Base-by-base conservation (phyloP, 2,797 vertebrate species). In the Enteromius viviparus region DNA sequence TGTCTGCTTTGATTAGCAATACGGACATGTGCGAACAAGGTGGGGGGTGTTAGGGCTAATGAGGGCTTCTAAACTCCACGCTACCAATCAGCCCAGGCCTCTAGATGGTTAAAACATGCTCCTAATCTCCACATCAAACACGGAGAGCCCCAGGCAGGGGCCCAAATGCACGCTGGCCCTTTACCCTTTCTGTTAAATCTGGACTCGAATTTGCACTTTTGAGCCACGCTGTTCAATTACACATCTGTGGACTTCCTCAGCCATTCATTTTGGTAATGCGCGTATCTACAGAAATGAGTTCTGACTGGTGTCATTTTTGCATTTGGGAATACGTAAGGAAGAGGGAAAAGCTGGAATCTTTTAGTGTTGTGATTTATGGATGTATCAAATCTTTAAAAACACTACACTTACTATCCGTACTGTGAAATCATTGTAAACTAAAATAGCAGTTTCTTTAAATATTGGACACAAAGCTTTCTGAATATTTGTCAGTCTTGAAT, bases 61-160 rank as follows among this genome's bases (percentile, higher is more conserved):
- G 77, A 65, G 75, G 86, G 84, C 82, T 42, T 47, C 83, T 86
- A 82, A 90, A 89, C 84, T 76, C 74, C 64, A 83, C 64, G 37
- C 83, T 77, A 66, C 68, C 55, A 77, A 76, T 80, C 58, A 65
- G 23, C 19, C 83, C 90, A 90, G 84, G 87, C 88, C 84, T 89
- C 85, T 86, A 84, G 64, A 78, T 86, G 89, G 87, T 90, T 87
- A 89, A 89, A 92, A 91, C 89, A 88, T 93, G 91, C 88, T 85
- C 86, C 88, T 90, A 88, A 92, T 91, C 88, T 91, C 62, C 87
- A 92, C 93, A 91, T 92, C 88, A 92, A 92, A 93, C 78, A 85
- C 37, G 64, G 51, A 49, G 78, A 85, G 87, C 85, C 85, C 45
- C 75, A 78, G 85, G 60, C 84, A 89, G 84, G 65, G 76, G 71